These are phyloP conservation scores for Phyllopteryx taeniolatus DNA, from an alignment of 2,113 vertebrate genomes.

Conservation along the genomic window DNA sequence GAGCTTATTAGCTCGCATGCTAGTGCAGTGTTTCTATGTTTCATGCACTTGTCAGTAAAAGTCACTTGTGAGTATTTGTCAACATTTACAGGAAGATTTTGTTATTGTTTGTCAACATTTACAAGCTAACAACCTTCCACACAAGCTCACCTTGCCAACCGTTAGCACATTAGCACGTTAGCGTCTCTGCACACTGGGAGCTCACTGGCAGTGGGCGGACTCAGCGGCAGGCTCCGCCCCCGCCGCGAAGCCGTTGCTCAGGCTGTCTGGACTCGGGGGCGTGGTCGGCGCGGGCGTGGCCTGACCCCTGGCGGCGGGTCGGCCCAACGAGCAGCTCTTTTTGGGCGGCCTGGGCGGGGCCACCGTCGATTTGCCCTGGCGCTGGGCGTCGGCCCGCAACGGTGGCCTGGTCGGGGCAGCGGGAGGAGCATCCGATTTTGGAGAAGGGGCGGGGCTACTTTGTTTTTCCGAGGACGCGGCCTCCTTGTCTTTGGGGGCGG, in stretches of 20 bases:
- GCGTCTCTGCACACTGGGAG: neutral
- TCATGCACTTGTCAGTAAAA: constrained; percentile 3
- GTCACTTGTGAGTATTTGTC: too few relatives aligned
- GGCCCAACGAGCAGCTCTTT: constrained; percentile 66
- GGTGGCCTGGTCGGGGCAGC: constrained; percentile 60
- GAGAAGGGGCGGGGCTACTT: constrained; percentile 28
- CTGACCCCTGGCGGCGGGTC: constrained; percentile 27
- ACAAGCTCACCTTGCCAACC: neutral
- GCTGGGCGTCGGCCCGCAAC: constrained; percentile 61
- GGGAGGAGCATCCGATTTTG: neutral
- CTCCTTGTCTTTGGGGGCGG: constrained; percentile 41
- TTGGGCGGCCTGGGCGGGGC: constrained; percentile 59
- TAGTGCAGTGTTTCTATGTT: neutral
- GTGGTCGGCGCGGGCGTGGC: constrained; percentile 28
- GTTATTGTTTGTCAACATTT: neutral
- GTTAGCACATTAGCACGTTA: neutral
- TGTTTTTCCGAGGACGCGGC: constrained; percentile 6
- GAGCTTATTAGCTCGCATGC: neutral
- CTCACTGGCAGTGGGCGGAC: constrained; percentile 65
- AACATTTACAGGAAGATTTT: neutral
- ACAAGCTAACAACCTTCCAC: neutral
- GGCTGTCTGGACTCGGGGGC: constrained; percentile 63
- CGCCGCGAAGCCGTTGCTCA: constrained; percentile 69
- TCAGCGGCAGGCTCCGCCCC: constrained; percentile 55
- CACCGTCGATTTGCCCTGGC: constrained; percentile 54